Percentiles rank a stretch among this genome's conserved stretches.
Evolutionary conservation across 2,888 invertebrate genomes (phyloP).

Genomic region (Diadegma fenestrale): DNA sequence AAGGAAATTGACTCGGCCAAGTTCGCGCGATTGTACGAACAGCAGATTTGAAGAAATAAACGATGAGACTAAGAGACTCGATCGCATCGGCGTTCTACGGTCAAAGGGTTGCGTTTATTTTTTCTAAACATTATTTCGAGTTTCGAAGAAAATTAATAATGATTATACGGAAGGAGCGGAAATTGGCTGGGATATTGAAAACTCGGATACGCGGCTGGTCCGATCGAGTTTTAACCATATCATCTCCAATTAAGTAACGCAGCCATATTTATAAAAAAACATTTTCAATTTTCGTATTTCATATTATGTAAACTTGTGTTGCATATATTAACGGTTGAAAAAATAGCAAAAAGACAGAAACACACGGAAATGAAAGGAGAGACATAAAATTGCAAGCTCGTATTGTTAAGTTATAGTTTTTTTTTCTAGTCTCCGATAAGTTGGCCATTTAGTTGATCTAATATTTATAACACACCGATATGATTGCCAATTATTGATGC

Average conservation of each 20-base stretch:
- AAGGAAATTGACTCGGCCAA: background rate
- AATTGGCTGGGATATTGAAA: slow-evolving; percentile 62
- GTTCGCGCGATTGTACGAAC: background rate
- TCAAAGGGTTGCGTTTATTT: slow-evolving; percentile 70
- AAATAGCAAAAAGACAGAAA: slow-evolving; percentile 8
- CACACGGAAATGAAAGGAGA: background rate
- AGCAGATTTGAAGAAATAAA: background rate
- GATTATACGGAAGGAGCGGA: slow-evolving; percentile 37
- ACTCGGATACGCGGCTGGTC: slow-evolving; percentile 72
- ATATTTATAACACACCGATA: slow-evolving; percentile 69
- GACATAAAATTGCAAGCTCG: slow-evolving; percentile 57
- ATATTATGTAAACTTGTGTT: slow-evolving; percentile 52
- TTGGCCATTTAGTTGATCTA: slow-evolving; percentile 70
- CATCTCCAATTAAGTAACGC: slow-evolving; percentile 55
- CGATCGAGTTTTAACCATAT: slow-evolving; percentile 70
- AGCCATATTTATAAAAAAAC: slow-evolving; percentile 62
- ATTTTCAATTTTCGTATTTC: slow-evolving; percentile 65
- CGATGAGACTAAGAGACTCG: background rate
- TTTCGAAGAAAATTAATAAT: slow-evolving; percentile 62
- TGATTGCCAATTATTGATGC: slow-evolving; percentile 76
- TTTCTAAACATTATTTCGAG: slow-evolving; percentile 62
- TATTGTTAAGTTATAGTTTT: slow-evolving; percentile 70
- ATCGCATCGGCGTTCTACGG: slow-evolving; percentile 32
- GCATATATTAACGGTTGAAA: slow-evolving; percentile 30
- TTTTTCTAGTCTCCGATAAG: slow-evolving; percentile 71